These are phyloP conservation scores for Mesocricetus auratus DNA, from an alignment of 2,113 vertebrate genomes.

Conservation along the genomic window DNA sequence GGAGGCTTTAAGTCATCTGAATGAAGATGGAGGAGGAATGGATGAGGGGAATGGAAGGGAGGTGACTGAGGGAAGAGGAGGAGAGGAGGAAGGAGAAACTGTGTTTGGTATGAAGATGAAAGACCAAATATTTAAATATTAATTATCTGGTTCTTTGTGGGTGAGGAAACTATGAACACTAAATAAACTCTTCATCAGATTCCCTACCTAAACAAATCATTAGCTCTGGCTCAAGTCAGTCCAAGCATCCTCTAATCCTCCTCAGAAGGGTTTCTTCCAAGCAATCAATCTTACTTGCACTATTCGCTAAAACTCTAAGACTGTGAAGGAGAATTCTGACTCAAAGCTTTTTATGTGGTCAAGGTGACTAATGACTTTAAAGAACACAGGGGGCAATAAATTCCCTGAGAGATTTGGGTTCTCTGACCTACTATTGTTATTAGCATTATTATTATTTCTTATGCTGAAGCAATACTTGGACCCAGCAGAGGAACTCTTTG, in stretches of 20 bases:
- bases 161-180: neutral
- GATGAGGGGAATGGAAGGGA: too few relatives aligned
- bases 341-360: neutral
- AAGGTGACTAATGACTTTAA: conserved; percentile 41
- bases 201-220: neutral
- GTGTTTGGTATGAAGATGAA: neutral
- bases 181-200: neutral
- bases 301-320: neutral
- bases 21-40: too few relatives aligned
- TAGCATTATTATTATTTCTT: conserved; percentile 1
- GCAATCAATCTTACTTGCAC: neutral
- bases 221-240: neutral
- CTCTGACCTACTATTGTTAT: neutral
- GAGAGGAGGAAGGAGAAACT: too few relatives aligned
- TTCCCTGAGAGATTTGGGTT: conserved; percentile 54
- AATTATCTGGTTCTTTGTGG: neutral
- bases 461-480: conserved; percentile 65
- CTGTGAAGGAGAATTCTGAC: neutral
- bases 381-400: neutral
- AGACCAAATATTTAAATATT: conserved; percentile 4
- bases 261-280: neutral
- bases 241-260: neutral
- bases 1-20: too few relatives aligned
- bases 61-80: too few relatives aligned
- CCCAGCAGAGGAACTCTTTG: conserved; percentile 28